Evolutionary conservation across 1,140 invertebrate genomes (phyloP).

Genomic region (Archivesica marissinica): DNA sequence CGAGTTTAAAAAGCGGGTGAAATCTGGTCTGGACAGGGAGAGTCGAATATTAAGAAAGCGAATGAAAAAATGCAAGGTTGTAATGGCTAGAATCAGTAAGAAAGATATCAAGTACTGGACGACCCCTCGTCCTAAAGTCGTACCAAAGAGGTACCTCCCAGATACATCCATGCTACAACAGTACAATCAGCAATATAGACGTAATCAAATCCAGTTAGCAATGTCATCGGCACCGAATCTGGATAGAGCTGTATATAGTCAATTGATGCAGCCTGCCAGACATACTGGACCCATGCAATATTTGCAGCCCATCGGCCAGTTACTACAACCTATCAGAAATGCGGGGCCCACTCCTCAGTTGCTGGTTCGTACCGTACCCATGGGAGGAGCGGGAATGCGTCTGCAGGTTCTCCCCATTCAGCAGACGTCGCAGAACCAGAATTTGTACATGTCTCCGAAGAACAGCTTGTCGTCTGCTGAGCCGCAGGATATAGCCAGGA

Average conservation of each 20-base stretch:
- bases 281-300: slow-evolving; percentile 2
- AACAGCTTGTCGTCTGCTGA: not conserved
- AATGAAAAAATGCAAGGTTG: slow-evolving; percentile 48
- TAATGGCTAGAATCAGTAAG: slow-evolving; percentile 23
- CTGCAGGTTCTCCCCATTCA: slow-evolving; percentile 44
- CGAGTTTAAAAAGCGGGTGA: slow-evolving; percentile 37
- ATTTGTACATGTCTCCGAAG: not conserved
- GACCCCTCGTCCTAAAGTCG: not conserved
- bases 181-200: not conserved
- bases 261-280: not conserved
- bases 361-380: slow-evolving; percentile 34
- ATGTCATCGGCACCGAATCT: not conserved
- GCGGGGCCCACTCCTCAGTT: slow-evolving; percentile 40
- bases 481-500: not conserved
- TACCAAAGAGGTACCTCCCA: not conserved
- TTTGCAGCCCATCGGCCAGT: not conserved
- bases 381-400: slow-evolving; percentile 14
- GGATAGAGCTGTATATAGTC: not conserved
- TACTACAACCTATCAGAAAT: not conserved
- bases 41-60: slow-evolving; percentile 22
- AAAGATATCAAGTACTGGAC: slow-evolving; percentile 51
- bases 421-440: not conserved
- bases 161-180: not conserved
- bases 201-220: slow-evolving; percentile 6
- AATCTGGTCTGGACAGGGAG: slow-evolving; percentile 33